A percentile compares a stretch with the other conserved stretches of the same genome.
phyloP scores from a whole-genome alignment of 2,888 invertebrate genomes.

The Cryptosula pallasiana region DNA sequence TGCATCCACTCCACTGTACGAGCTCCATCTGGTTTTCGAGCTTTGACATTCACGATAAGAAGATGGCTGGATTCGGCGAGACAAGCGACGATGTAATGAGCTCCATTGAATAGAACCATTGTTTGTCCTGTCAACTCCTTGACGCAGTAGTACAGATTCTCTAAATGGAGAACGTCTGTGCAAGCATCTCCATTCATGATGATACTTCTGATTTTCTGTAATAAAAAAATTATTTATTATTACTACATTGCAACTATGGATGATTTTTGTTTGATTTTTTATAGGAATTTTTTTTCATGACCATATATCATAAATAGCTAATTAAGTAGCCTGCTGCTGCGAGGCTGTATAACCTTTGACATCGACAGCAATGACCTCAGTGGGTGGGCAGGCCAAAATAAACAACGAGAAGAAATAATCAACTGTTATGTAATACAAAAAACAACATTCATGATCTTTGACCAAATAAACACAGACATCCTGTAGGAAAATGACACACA shows the following conservation, averaged over 20 bases:
- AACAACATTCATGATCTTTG: not conserved
- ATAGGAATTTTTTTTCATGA: too few species aligned
- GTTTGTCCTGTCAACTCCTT: not conserved
- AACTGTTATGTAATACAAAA: not conserved
- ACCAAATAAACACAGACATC: not conserved
- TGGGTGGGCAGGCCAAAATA: too few species aligned
- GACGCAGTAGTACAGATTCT: constrained; percentile 19
- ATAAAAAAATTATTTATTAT: not conserved
- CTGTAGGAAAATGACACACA: not conserved
- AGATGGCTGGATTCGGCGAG: not conserved
- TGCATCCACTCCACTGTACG: not conserved
- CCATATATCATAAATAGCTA: too few species aligned
- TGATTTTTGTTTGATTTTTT: too few species aligned
- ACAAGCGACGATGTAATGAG: constrained; percentile 14
- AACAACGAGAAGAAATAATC: not conserved
- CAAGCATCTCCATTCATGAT: not conserved
- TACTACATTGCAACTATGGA: too few species aligned
- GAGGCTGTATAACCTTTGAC: too few species aligned
- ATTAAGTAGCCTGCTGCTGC: too few species aligned
- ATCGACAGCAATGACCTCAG: too few species aligned
- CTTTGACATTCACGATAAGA: constrained; percentile 1
- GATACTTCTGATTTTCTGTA: constrained; percentile 6
- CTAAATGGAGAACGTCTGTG: constrained; percentile 15
- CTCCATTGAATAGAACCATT: constrained; percentile 16
- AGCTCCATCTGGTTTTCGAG: not conserved